Base-by-base conservation (phyloP, 1,140 invertebrate genomes). In the Pemphigus obesinymphae region DNA sequence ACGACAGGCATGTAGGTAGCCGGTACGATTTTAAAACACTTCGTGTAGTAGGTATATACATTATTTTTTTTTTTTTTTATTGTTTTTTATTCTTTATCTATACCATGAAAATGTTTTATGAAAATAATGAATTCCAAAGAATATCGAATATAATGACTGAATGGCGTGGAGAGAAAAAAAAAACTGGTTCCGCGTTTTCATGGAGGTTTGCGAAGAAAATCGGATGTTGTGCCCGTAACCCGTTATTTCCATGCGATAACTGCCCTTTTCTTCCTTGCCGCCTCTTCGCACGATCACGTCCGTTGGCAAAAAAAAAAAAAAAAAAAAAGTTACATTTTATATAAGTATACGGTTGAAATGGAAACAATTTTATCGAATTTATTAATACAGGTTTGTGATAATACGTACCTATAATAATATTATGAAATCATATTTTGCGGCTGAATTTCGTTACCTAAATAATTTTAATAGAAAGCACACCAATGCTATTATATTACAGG, bases 191-290 rank as follows among this genome's bases (percentile, higher is more conserved):
- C 76, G 76, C 76, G 76, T 80, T 80, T 80, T 58, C 58, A 40
- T 29, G 34, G 53, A 58, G 29, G 75, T 78, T 78, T 29, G 76
- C 76, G 53, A 80, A 63, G 76, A 80, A 80, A 80, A 80, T 80
- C 76, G 75, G 75, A 78, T 78, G 75, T 78, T 78, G 75, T 78
- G 75, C 75, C 23, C 50, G 76, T 63, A 45, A 80, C 76, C 76
- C 76, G 76, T 80, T 80, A 80, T 40, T 43, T 80, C 37, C 29
- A 23, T 58, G 6, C 31, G 15, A 34, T 78, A 70, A 45, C 53
- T 78, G 26, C 34, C 20, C 61, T 61, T 58, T 61, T 40, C 26
- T 43, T 61, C 15, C 50, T 5, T 20, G 3, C 75, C 34, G 34
- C n/a, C 34, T 55, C 43, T 40, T 4, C 13, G 8, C 37, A 11